phyloP scores from a whole-genome alignment of 2,888 invertebrate species.

The Carpatolechia fugitivella region DNA sequence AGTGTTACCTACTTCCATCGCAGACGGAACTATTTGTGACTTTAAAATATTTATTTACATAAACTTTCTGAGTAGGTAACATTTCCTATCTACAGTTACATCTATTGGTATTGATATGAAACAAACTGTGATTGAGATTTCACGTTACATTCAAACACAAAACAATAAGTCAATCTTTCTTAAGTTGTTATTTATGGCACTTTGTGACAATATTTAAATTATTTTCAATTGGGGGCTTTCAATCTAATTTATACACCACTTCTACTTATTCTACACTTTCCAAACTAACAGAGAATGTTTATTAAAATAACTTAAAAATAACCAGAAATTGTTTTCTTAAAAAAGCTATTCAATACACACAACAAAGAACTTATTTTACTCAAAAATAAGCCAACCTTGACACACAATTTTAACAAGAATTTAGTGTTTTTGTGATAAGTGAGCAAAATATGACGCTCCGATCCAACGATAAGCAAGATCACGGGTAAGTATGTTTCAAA shows the following conservation, averaged over 20 bases:
- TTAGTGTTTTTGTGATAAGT: too few relatives aligned
- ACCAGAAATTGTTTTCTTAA: too few relatives aligned
- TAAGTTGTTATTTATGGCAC: conserved; percentile 18
- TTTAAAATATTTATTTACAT: conserved; percentile 35
- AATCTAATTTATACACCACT: neutral
- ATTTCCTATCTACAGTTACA: conserved; percentile 48
- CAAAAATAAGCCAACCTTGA: too few relatives aligned
- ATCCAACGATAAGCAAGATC: too few relatives aligned
- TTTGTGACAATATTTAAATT: conserved; percentile 13
- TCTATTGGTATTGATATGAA: conserved; percentile 43
- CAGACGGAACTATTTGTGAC: conserved; percentile 50
- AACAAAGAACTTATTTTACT: too few relatives aligned
- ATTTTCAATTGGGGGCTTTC: conserved; percentile 7
- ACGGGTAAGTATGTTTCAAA: too few relatives aligned
- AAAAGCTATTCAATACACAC: too few relatives aligned
- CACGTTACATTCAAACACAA: neutral
- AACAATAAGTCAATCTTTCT: conserved; percentile 1
- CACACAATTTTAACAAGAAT: too few relatives aligned
- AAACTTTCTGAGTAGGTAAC: conserved; percentile 31
- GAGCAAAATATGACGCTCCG: too few relatives aligned
- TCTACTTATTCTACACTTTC: neutral
- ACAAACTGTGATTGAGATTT: neutral
- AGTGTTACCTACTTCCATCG: conserved; percentile 37
- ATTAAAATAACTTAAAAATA: too few relatives aligned
- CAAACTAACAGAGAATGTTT: neutral